phyloP scores from a whole-genome alignment of 2,888 invertebrate species.

The Allacma fusca region DNA sequence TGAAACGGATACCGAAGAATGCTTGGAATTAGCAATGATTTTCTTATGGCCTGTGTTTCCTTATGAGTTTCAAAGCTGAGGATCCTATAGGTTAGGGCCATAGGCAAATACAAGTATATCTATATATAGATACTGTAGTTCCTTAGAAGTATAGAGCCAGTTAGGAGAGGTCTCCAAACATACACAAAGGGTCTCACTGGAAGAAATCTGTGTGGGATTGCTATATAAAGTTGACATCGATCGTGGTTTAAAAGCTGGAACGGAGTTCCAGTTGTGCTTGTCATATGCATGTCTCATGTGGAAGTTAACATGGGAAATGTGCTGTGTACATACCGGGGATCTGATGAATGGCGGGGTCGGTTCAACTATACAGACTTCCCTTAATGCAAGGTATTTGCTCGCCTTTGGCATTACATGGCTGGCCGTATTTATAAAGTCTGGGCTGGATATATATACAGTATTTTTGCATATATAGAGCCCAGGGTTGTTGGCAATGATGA shows the following conservation, averaged over 20 bases:
- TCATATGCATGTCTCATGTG: neutral
- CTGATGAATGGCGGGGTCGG: too few relatives aligned
- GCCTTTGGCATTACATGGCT: neutral
- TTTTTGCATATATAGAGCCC: neutral
- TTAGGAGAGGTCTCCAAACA: too few relatives aligned
- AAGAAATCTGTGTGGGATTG: neutral
- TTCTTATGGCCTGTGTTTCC: neutral
- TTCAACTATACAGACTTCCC: too few relatives aligned
- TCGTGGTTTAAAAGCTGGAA: conserved; percentile 13
- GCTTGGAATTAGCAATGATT: neutral
- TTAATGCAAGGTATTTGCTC: too few relatives aligned
- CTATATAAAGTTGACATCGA: neutral
- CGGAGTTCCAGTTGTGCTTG: neutral
- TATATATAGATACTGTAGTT: too few relatives aligned
- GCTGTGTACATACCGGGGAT: neutral
- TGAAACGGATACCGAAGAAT: neutral
- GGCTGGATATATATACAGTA: neutral
- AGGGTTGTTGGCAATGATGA: conserved; percentile 4
- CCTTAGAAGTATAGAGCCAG: too few relatives aligned
- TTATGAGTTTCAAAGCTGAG: too few relatives aligned
- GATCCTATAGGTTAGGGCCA: too few relatives aligned
- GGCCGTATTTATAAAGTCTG: neutral
- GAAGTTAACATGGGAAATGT: neutral
- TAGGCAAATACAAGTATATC: too few relatives aligned
- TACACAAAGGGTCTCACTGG: neutral